phyloP scores from a whole-genome alignment of 1,140 invertebrate species.

The Drosophila nannoptera region DNA sequence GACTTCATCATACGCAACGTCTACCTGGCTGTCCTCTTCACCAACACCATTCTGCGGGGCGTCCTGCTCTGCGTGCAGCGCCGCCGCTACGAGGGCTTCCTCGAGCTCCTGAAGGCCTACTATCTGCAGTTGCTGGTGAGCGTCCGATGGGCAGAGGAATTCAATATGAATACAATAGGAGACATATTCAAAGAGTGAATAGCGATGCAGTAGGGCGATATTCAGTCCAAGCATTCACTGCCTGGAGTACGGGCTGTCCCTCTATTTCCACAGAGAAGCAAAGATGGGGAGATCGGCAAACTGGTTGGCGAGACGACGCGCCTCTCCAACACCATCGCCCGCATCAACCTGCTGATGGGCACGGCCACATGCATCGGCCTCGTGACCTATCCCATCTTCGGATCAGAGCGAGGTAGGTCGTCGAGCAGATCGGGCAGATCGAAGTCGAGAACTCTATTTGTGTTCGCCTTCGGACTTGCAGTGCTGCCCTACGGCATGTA shows the following conservation, averaged over 20 bases:
- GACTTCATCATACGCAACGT: conserved; percentile 71
- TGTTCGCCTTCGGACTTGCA: conserved; percentile 8
- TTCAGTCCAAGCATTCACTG: too few relatives aligned
- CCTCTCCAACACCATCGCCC: conserved; percentile 53
- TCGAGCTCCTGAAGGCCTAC: conserved; percentile 26
- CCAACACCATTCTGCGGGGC: conserved; percentile 60
- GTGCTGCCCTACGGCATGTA: conserved; percentile 73
- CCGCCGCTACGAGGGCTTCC: conserved; percentile 54
- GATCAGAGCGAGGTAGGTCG: conserved; percentile 53
- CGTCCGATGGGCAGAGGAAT: too few relatives aligned
- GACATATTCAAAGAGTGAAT: too few relatives aligned
- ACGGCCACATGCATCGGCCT: conserved; percentile 65
- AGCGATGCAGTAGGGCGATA: too few relatives aligned
- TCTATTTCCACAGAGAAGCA: conserved; percentile 20
- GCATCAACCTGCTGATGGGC: conserved; percentile 67
- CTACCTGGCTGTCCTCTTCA: conserved; percentile 64
- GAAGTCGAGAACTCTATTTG: conserved; percentile 1
- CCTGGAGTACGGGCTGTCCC: too few relatives aligned
- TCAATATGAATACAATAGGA: too few relatives aligned
- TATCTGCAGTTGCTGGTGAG: conserved; percentile 22
- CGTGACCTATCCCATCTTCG: conserved; percentile 69
- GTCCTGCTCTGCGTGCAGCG: conserved; percentile 55
- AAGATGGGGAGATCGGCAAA: conserved; percentile 27
- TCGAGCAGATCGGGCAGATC: neutral
- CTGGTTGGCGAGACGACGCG: conserved; percentile 51